Percentiles rank a stretch among this genome's conserved stretches.
Evolutionary conservation across 2,797 vertebrate genomes (phyloP).

Genomic region (Poecilia gillii): DNA sequence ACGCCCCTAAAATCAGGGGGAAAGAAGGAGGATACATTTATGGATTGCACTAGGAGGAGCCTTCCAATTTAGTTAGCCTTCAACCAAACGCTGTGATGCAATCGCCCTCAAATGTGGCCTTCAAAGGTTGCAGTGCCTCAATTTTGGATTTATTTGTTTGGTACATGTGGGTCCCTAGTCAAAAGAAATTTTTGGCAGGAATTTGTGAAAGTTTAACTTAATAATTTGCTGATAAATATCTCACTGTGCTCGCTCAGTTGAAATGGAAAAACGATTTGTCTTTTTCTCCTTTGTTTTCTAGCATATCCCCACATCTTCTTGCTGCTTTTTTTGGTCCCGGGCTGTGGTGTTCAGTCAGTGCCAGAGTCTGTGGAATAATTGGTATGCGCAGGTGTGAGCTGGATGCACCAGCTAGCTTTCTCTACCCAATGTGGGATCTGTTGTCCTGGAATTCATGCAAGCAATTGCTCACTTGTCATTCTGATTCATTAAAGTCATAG

Average conservation of each 20-base stretch:
- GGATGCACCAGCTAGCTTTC: slow-evolving; percentile 29
- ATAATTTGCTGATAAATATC: background rate
- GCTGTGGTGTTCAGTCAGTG: slow-evolving; percentile 14
- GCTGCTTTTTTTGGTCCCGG: slow-evolving; percentile 1
- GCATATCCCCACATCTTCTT: slow-evolving; percentile 2
- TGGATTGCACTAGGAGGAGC: background rate
- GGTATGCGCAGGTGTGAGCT: slow-evolving; percentile 44
- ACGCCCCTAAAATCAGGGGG: background rate
- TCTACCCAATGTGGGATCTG: slow-evolving; percentile 14
- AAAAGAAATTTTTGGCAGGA: background rate
- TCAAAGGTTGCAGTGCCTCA: background rate
- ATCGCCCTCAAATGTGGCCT: background rate
- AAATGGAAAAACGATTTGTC: background rate
- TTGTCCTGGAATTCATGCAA: slow-evolving; percentile 17
- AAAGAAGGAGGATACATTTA: background rate
- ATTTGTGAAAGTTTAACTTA: background rate
- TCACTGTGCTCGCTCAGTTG: slow-evolving; percentile 7
- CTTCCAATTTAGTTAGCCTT: background rate
- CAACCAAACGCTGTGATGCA: background rate
- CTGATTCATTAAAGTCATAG: slow-evolving; percentile 22
- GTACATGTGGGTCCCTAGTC: background rate
- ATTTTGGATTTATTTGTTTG: background rate
- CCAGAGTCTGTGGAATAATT: slow-evolving; percentile 33
- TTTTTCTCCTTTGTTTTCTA: background rate
- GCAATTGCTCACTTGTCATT: slow-evolving; percentile 22